Base-by-base conservation (phyloP, 2,797 vertebrate species). In the Chelonia mydas region DNA sequence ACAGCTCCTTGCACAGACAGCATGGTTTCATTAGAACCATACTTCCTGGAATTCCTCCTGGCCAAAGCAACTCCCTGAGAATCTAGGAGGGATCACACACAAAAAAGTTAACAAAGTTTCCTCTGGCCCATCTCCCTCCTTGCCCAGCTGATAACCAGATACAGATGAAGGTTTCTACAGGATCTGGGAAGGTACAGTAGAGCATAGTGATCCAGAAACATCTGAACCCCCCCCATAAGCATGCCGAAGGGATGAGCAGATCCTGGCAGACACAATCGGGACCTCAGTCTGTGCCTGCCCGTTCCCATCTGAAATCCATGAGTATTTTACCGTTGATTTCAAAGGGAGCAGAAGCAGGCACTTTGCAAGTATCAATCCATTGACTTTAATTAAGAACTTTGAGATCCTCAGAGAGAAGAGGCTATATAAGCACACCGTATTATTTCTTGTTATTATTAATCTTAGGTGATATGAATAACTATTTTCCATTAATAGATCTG, bases 191-290 rank as follows among this genome's bases (percentile, higher is more conserved):
- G 68, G 51, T 13, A 68, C 87, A 53, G 76, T 4, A 78, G n/a
- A 54, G 23, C 55, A 59, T 45, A 2, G 49, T 90, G 61, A 49
- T 76, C 61, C 0, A 0, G 76, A 83, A 95, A 3, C 53, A 68
- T 0, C 0, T 1, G 6, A 93, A 19, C n/a, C 21, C 37, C 37
- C 54, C 3, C 9, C 8, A 2, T 41, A 2, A 0, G 0, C 65
- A 45, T 0, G 0, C 0, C 1, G 5, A n/a, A 37, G n/a, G 55
- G 1, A 37, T 2, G 2, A 16, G 0, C 1, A 61, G 78, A 45
- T 61, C 59, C 28, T 61, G 31, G 59, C 6, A 7, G 59, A 61
- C 31, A 8, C 59, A 33, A 61, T 55, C 0, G 0, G 49, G 65
- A 51, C 8, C 1, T 0, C 0, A 21, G 23, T 23, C 37, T 0